Percentiles rank a stretch among this genome's conserved stretches.
These are phyloP conservation scores for Drosophila ananassae DNA, from an alignment of 1,140 invertebrate genomes.

Conservation along the genomic window DNA sequence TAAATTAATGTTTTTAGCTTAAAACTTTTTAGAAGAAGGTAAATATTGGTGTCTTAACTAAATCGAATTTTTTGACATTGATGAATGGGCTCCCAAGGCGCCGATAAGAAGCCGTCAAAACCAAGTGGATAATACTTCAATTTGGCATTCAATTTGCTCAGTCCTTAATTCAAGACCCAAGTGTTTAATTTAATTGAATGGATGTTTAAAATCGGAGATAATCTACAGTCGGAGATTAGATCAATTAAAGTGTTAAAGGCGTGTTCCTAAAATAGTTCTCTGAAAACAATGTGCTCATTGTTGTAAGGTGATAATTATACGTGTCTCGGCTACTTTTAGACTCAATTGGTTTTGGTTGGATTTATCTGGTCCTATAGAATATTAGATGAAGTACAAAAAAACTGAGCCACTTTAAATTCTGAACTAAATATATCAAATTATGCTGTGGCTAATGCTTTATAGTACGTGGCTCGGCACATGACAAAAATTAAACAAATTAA, in stretches of 20 bases:
- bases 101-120: conserved; percentile 30
- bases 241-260: not conserved
- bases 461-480: conserved; percentile 18
- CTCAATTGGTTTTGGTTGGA: conserved; percentile 9
- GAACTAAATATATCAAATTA: conserved; percentile 3
- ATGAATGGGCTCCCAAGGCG: conserved; percentile 34
- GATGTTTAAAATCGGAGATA: too few relatives aligned
- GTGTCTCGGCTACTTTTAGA: not conserved
- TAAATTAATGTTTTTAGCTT: not conserved
- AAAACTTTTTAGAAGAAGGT: not conserved
- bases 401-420: not conserved
- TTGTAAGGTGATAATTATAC: conserved; percentile 41
- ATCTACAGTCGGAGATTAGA: not conserved
- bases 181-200: not conserved
- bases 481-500: conserved; percentile 27
- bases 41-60: conserved; percentile 18
- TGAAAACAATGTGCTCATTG: conserved; percentile 13
- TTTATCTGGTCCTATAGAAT: conserved; percentile 14
- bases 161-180: not conserved
- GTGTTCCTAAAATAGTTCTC: not conserved
- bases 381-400: not conserved
- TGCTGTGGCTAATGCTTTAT: conserved; percentile 3
- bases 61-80: conserved; percentile 47
- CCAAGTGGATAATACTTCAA: conserved; percentile 33
- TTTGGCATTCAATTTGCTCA: not conserved